Evolutionary conservation across 2,113 vertebrate species (phyloP), one percentile per base, ranked within the genome.

Genomic region (Coryphaenoides rupestris): DNA sequence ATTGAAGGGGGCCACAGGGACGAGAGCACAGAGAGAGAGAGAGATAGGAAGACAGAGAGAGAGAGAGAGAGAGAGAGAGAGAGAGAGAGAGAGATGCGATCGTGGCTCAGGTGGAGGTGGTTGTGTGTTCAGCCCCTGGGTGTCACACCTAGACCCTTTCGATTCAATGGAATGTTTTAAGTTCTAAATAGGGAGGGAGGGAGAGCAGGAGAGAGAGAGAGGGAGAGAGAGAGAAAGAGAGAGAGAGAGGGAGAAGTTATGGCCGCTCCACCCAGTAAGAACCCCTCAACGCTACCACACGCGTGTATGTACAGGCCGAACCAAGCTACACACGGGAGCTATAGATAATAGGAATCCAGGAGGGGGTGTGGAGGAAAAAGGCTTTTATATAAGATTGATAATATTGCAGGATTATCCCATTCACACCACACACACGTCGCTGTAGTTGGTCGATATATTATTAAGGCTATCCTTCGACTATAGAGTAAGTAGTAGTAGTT

Each of bases 211-310:
- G 12, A 70, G 66, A 69, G 12, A 70, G 68, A 68, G 64, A 63
- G 65, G 70, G 78, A 78, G 69, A 58, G 52, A 74, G 70, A 79
- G 78, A 72, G 12, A 70, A 65, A 69, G 12, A 70, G 68, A 68
- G 64, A 63, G 65, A 70, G 78, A 78, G 69, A 58, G 52, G 74
- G 70, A 79, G 78, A 72, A 62, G 69, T 84, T 77, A 69, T 56
- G 1, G 49, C 69, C 33, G 2, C 33, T 12, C 33, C 40, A 40
- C 84, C 90, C 86, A 86, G 90, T 81, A 86, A 79, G 78, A 86
- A 86, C 84, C 86, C 85, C 3, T 80, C 71, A 83, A 84, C 84
- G 86, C 74, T 70, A 85, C 85, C 76, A 88, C 83, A 88, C 78
- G 81, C 77, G 81, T n/a, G n/a, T 77, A 86, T 84, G 73, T 83